These are phyloP conservation scores for Ectemnius lituratus DNA, from an alignment of 2,888 invertebrate genomes.

Conservation along the genomic window DNA sequence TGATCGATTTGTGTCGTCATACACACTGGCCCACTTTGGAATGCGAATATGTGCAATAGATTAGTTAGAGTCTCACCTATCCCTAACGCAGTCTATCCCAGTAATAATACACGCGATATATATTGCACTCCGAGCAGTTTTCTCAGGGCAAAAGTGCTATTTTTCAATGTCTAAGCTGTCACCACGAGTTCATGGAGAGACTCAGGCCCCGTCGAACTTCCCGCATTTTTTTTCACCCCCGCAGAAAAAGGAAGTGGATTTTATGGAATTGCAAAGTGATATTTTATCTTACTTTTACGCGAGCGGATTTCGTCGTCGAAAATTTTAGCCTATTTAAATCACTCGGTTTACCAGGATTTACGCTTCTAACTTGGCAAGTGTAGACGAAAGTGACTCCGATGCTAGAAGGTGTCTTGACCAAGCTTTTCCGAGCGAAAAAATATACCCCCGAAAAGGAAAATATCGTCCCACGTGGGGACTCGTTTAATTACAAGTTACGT, in stretches of 20 bases:
- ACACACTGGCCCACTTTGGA: too few relatives aligned
- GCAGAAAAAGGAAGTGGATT: conserved; percentile 50
- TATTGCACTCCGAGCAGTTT: too few relatives aligned
- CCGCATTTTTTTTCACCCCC: conserved; percentile 51
- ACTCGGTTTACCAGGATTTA: background rate
- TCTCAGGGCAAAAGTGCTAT: too few relatives aligned
- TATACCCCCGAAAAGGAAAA: conserved; percentile 76
- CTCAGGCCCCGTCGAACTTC: conserved; percentile 46
- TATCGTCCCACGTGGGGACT: conserved; percentile 77
- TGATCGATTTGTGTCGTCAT: background rate
- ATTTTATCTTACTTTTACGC: background rate
- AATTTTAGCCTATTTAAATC: conserved; percentile 10
- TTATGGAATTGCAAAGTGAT: conserved; percentile 34
- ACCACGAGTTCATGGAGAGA: too few relatives aligned
- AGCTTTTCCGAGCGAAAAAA: conserved; percentile 76
- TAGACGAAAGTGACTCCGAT: background rate
- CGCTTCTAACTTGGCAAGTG: background rate
- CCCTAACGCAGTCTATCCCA: too few relatives aligned
- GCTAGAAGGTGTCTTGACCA: conserved; percentile 70
- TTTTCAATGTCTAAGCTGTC: too few relatives aligned
- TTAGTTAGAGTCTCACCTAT: too few relatives aligned
- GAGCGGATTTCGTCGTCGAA: conserved; percentile 7
- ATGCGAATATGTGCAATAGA: too few relatives aligned
- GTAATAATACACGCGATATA: too few relatives aligned
- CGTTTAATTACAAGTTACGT: conserved; percentile 77